phyloP scores from a whole-genome alignment of 2,888 invertebrate species.

The Acronicta psi region DNA sequence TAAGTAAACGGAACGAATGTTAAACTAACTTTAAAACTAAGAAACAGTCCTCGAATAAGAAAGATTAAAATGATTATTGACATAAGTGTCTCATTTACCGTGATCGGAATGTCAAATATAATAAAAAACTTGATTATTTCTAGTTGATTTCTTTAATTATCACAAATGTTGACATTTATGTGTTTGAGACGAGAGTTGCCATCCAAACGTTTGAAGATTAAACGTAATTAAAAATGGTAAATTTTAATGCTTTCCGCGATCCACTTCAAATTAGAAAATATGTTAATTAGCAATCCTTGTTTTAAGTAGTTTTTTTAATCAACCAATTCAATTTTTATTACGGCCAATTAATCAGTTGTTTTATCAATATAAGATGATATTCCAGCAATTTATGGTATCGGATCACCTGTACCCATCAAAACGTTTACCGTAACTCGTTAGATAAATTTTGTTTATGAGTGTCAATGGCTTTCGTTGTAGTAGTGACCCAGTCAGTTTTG shows the following conservation, averaged over 20 bases:
- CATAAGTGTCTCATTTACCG: slow-evolving; percentile 17
- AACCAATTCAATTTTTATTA: slow-evolving; percentile 47
- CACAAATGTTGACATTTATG: slow-evolving; percentile 35
- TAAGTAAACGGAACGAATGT: slow-evolving; percentile 10
- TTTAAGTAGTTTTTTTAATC: slow-evolving; percentile 33
- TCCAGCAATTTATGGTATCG: slow-evolving; percentile 70
- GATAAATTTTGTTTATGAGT: slow-evolving; percentile 78
- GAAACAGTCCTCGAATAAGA: slow-evolving; percentile 4
- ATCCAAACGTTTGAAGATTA: slow-evolving; percentile 19
- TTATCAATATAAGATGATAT: slow-evolving; percentile 58
- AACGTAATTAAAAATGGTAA: slow-evolving; percentile 40
- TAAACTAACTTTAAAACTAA: slow-evolving; percentile 1
- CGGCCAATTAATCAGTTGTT: slow-evolving; percentile 58
- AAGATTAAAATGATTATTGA: slow-evolving; percentile 8
- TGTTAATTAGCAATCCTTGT: slow-evolving; percentile 39
- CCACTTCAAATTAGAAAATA: slow-evolving; percentile 31
- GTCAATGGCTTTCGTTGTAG: slow-evolving; percentile 76
- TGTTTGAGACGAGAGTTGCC: slow-evolving; percentile 12
- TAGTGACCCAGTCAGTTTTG: slow-evolving; percentile 72
- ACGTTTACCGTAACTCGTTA: slow-evolving; percentile 78
- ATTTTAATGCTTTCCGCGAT: slow-evolving; percentile 24
- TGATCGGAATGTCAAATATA: slow-evolving; percentile 15
- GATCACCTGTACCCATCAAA: slow-evolving; percentile 70
- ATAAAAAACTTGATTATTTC: slow-evolving; percentile 23
- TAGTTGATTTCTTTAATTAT: slow-evolving; percentile 33